Evolutionary conservation across 2,113 vertebrate genomes (phyloP), one percentile per base, ranked within the genome.

Genomic region (Silurus meridionalis): DNA sequence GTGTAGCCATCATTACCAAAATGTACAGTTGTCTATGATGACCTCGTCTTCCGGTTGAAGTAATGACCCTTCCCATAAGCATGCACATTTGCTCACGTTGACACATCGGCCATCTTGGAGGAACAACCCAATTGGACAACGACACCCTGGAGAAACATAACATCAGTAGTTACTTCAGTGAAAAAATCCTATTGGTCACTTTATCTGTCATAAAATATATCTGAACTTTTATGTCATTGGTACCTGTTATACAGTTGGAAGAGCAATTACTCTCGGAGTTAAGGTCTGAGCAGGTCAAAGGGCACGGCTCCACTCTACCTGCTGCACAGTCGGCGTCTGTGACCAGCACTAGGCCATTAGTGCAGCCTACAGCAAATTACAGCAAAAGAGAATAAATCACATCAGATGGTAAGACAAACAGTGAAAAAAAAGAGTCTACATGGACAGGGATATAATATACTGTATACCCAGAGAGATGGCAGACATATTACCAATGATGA

Each of bases 61-160:
- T 0, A 90, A 89, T 81, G 89, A 86, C 0, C 83, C 87, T 0
- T 94, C 90, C 92, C 93, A 94, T 2, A 93, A 88, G 88, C 97
- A 98, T 8, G 92, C 91, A 87, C 97, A 98, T 52, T 91, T 91
- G 66, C 95, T 95, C 89, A 93, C 88, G 4, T 92, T 94, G 67
- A 97, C 95, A 85, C 97, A 98, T 8, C 1, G 86, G 0, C 93
- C 90, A 0, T 93, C 94, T 77, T 96, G 95, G 10, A 97, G 92
- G 84, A 95, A 94, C 4, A 95, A 92, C 21, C 94, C 95, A 0
- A 80, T 37, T 0, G 94, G 95, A 88, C 97, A 97, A 57, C 94
- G 95, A 85, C 97, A 97, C 0, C 97, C 97, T 97, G 91, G 8
- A 86, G 25, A 15, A 85, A 60, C 81, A 75, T 8, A 69, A 14